Percentiles rank a stretch among this genome's conserved stretches.
Evolutionary conservation across 2,113 vertebrate genomes (phyloP).

Genomic region (Pseudorasbora parva): DNA sequence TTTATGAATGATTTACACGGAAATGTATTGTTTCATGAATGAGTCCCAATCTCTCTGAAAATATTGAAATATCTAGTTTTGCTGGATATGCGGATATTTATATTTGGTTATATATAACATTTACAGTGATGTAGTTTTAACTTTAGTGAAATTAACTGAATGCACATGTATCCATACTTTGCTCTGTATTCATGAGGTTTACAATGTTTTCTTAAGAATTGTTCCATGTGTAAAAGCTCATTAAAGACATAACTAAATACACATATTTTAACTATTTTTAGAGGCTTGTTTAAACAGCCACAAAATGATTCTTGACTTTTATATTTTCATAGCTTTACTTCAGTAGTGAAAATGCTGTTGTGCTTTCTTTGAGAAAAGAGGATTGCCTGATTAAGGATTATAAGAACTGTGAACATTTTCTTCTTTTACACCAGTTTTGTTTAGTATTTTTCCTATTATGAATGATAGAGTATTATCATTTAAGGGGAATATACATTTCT

Average conservation of each 20-base stretch:
- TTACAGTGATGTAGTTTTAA: not conserved
- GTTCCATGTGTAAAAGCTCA: not conserved
- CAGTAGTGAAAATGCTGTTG: not conserved
- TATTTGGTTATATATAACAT: not conserved
- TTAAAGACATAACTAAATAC: constrained; percentile 11
- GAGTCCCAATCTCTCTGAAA: not conserved
- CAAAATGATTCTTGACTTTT: not conserved
- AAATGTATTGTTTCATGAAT: not conserved
- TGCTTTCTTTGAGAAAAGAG: constrained; percentile 18
- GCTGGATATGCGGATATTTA: not conserved
- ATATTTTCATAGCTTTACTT: not conserved
- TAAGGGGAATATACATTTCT: not conserved
- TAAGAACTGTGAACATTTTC: not conserved
- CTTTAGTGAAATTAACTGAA: not conserved
- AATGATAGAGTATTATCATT: not conserved
- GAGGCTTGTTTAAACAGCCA: not conserved
- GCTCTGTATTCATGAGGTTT: not conserved
- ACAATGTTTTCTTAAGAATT: not conserved
- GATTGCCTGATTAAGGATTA: constrained; percentile 10
- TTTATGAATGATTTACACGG: not conserved
- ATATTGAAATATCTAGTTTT: constrained; percentile 14
- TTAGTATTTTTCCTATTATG: not conserved
- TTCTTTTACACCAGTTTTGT: not conserved
- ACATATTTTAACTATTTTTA: not conserved
- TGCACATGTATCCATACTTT: not conserved